Conservation (phyloP, 1,140 invertebrate genomes). For the Sitophilus oryzae region DNA sequence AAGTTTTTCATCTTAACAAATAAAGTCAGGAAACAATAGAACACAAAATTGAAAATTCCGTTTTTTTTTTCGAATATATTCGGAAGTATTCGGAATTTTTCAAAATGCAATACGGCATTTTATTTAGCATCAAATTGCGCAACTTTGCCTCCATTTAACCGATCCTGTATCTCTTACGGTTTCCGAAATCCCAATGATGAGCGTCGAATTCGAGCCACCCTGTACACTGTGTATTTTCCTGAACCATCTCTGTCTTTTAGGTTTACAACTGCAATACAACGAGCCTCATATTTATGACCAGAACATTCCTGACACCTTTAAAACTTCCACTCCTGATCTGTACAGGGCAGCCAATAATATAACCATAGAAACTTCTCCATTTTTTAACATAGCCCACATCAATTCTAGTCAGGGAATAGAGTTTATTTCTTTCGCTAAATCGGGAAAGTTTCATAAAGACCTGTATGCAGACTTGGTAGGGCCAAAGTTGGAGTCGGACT, state of each 20-base stretch:
- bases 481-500: slow-evolving; percentile 58
- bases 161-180: too few relatives aligned
- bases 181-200: too few relatives aligned
- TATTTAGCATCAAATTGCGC: too few relatives aligned
- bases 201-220: too few relatives aligned
- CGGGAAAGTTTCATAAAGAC: slow-evolving; percentile 69
- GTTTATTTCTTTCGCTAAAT: slow-evolving; percentile 77
- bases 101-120: too few relatives aligned
- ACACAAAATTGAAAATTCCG: too few relatives aligned
- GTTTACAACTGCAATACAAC: slow-evolving; percentile 66
- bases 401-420: slow-evolving; percentile 51
- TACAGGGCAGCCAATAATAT: slow-evolving; percentile 55
- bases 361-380: slow-evolving; percentile 57
- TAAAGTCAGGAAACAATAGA: too few relatives aligned
- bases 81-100: too few relatives aligned
- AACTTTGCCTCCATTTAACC: too few relatives aligned
- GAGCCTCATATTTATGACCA: slow-evolving; percentile 62
- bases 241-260: slow-evolving; percentile 26
- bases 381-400: slow-evolving; percentile 54
- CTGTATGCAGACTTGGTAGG: slow-evolving; percentile 79
- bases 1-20: neutral
- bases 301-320: slow-evolving; percentile 52
- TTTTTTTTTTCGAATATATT: too few relatives aligned
- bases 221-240: too few relatives aligned
- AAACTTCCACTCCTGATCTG: slow-evolving; percentile 52